A percentile compares a stretch with the other conserved stretches of the same genome.
phyloP scores from a whole-genome alignment of 2,888 invertebrate genomes.

The Sarcophaga carnaria region DNA sequence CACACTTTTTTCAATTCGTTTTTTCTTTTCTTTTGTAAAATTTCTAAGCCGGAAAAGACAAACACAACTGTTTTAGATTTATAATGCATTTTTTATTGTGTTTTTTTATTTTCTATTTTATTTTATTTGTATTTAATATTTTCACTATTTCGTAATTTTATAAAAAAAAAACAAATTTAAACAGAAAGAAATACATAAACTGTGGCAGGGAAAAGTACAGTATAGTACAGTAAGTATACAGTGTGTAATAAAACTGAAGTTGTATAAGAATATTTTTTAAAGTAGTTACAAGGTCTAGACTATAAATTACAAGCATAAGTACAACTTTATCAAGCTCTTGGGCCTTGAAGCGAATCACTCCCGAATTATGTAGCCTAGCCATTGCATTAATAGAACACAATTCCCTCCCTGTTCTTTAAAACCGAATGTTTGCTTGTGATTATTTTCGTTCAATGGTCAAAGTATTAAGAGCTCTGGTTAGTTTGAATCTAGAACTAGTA shows the following conservation, averaged over 20 bases:
- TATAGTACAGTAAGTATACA: slow-evolving; percentile 7
- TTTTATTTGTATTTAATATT: slow-evolving; percentile 36
- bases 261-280: neutral
- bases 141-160: slow-evolving; percentile 58
- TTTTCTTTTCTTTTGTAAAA: slow-evolving; percentile 26
- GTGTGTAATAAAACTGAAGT: slow-evolving; percentile 2
- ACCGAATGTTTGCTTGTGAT: too few relatives aligned
- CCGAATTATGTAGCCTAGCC: too few relatives aligned
- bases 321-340: too few relatives aligned
- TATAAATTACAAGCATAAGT: too few relatives aligned
- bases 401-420: too few relatives aligned
- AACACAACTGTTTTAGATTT: slow-evolving; percentile 32
- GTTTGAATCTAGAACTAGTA: too few relatives aligned
- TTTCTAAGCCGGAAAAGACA: slow-evolving; percentile 51
- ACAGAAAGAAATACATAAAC: neutral
- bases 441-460: too few relatives aligned
- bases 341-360: too few relatives aligned
- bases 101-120: too few relatives aligned
- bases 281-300: neutral
- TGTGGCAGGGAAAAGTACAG: neutral
- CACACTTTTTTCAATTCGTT: neutral
- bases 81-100: slow-evolving; percentile 27
- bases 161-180: slow-evolving; percentile 24
- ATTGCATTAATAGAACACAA: too few relatives aligned
- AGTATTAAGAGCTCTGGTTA: too few relatives aligned